phyloP scores from a whole-genome alignment of 1,140 invertebrate species.

The Caenorhabditis elegans region DNA sequence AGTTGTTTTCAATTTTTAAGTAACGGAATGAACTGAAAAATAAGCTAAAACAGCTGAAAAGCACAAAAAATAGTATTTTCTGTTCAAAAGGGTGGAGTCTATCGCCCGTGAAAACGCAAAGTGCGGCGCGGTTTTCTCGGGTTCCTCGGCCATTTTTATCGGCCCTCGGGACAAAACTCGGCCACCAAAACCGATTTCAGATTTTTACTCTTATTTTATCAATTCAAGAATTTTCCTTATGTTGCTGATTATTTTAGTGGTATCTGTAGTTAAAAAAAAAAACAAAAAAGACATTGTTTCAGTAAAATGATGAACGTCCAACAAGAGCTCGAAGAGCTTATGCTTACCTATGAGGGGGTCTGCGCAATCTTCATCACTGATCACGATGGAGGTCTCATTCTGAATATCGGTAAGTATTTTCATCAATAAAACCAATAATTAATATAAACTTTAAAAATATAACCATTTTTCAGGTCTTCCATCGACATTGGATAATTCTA shows the following conservation, averaged over 20 bases:
- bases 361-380: conserved; percentile 1
- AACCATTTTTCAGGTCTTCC: background rate
- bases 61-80: background rate
- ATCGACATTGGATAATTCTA: background rate
- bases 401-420: background rate
- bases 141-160: background rate
- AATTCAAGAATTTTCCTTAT: background rate
- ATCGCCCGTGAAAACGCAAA: conserved; percentile 6
- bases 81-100: background rate
- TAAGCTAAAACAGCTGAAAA: too few species aligned
- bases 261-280: too few species aligned
- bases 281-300: too few species aligned
- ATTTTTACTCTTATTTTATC: background rate
- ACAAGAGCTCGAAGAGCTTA: conserved; percentile 2
- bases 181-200: background rate
- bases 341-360: conserved; percentile 1
- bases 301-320: background rate
- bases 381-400: background rate
- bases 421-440: background rate
- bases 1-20: too few species aligned
- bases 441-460: too few species aligned
- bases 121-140: background rate
- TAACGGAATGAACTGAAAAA: too few species aligned
- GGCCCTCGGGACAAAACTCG: background rate
- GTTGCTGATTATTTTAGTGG: too few species aligned